Evolutionary conservation across 2,113 vertebrate genomes (phyloP).

Genomic region (Spea multiplicata): DNA sequence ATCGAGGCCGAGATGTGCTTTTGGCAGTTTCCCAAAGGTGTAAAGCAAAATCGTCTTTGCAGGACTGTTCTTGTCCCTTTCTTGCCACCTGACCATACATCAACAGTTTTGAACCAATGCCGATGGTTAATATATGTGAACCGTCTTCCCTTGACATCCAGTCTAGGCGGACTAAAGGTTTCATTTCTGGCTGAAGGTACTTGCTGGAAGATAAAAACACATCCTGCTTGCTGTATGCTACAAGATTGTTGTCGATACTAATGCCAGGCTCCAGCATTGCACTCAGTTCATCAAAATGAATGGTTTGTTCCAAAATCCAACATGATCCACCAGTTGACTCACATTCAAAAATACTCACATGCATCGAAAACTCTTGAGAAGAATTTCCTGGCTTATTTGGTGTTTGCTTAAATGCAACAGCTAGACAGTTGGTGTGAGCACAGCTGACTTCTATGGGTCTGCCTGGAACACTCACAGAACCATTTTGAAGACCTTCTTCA

Average conservation of each 20-base stretch:
- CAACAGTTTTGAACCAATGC: slow-evolving; percentile 89
- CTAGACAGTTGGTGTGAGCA: slow-evolving; percentile 90
- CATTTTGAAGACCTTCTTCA: slow-evolving; percentile 79
- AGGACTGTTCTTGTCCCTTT: slow-evolving; percentile 79
- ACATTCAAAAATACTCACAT: slow-evolving; percentile 91
- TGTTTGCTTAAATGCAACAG: slow-evolving; percentile 81
- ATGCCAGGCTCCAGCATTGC: slow-evolving; percentile 61
- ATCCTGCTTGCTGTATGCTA: slow-evolving; percentile 58
- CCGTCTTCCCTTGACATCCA: slow-evolving; percentile 98
- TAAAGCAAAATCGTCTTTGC: slow-evolving; percentile 68
- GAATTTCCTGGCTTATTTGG: slow-evolving; percentile 49
- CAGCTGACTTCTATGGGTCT: slow-evolving; percentile 85
- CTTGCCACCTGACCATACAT: slow-evolving; percentile 89
- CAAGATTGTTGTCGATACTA: slow-evolving; percentile 62
- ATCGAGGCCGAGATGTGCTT: slow-evolving; percentile 66
- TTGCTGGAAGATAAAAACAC: slow-evolving; percentile 59
- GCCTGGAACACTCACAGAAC: slow-evolving; percentile 78
- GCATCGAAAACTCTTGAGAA: slow-evolving; percentile 71
- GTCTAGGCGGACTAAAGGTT: slow-evolving; percentile 85
- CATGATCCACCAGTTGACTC: slow-evolving; percentile 93
- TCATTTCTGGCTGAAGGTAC: slow-evolving; percentile 57
- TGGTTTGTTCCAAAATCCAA: slow-evolving; percentile 91
- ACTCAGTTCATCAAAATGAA: slow-evolving; percentile 75
- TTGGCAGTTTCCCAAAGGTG: slow-evolving; percentile 64
- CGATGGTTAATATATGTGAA: slow-evolving; percentile 90